Evolutionary conservation across 2,797 vertebrate genomes (phyloP).

Genomic region (Emys orbicularis): DNA sequence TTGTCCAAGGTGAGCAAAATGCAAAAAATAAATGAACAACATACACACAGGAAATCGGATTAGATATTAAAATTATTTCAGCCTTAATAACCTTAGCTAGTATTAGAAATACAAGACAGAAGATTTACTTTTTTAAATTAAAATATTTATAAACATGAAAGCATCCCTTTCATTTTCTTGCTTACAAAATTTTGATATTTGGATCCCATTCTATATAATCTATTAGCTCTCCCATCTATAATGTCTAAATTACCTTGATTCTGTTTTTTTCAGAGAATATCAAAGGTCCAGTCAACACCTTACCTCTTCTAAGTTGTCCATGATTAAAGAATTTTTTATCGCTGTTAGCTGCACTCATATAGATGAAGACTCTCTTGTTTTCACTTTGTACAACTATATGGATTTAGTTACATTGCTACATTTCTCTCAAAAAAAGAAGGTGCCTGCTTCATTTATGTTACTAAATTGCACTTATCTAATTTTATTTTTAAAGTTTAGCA

Average conservation of each 20-base stretch:
- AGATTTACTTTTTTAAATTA: constrained; percentile 26
- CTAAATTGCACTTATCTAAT: constrained; percentile 46
- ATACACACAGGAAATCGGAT: not conserved
- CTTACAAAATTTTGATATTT: not conserved
- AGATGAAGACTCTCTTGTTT: not conserved
- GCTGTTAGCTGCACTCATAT: not conserved
- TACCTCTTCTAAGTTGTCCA: not conserved
- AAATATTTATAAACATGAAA: constrained; percentile 7
- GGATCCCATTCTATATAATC: not conserved
- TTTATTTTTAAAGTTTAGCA: constrained; percentile 46
- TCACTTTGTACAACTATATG: not conserved
- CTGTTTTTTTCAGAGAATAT: not conserved
- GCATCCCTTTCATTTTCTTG: not conserved
- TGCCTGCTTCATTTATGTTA: not conserved
- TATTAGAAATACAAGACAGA: not conserved
- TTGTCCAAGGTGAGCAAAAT: not conserved
- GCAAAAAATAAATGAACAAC: not conserved
- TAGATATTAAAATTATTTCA: not conserved
- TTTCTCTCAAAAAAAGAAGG: not conserved
- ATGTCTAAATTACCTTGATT: not conserved
- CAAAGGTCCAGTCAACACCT: not conserved
- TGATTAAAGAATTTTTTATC: not conserved
- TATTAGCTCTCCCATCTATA: not conserved
- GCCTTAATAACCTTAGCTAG: not conserved
- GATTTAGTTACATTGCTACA: not conserved